phyloP scores from a whole-genome alignment of 2,113 vertebrate species.

The Trogon surrucura region DNA sequence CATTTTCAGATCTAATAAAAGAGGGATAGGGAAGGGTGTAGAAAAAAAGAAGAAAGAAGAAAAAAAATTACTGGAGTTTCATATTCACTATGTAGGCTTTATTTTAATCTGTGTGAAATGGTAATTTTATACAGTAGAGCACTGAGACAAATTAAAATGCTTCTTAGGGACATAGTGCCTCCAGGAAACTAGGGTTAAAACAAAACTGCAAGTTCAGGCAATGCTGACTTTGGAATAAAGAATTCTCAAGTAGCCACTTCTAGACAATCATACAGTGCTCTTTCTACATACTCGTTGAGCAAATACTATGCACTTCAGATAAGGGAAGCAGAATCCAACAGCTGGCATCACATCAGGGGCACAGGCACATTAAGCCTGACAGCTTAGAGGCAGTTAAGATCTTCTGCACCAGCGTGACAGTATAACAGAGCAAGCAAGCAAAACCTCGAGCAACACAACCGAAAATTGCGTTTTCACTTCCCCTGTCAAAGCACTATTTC shows the following conservation, averaged over 20 bases:
- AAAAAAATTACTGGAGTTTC: neutral
- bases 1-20: conserved; percentile 42
- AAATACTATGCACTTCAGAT: neutral
- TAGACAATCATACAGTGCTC: neutral
- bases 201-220: neutral
- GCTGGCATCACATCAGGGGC: neutral
- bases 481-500: neutral
- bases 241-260: neutral
- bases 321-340: neutral
- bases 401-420: neutral
- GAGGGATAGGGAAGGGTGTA: neutral
- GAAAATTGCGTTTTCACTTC: neutral
- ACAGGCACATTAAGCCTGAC: neutral
- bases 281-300: neutral
- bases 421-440: neutral
- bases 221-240: neutral
- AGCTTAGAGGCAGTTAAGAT: neutral
- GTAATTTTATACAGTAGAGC: neutral
- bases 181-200: neutral
- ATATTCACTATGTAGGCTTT: neutral
- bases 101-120: neutral
- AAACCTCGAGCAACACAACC: neutral
- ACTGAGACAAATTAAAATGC: neutral
- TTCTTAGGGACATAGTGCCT: neutral
- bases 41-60: neutral